Evolutionary conservation across 2,113 vertebrate species (phyloP).

Genomic region (Paradisaea rubra): DNA sequence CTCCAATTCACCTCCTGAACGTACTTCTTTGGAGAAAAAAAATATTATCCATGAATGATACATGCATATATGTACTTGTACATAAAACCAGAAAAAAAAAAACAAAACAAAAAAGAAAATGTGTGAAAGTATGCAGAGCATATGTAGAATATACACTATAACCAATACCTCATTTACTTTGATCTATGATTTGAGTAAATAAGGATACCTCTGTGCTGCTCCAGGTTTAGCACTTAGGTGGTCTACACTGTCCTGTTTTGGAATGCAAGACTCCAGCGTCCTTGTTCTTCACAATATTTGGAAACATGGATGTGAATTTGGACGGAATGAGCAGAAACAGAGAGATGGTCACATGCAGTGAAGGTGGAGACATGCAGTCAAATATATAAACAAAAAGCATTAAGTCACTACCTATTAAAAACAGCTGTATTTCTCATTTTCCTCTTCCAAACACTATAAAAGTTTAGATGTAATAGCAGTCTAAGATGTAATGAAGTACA

Average conservation of each 20-base stretch:
- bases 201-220: constrained; percentile 71
- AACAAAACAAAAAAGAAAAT: background rate
- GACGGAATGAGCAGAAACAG: constrained; percentile 65
- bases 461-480: background rate
- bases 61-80: background rate
- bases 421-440: background rate
- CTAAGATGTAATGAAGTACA: background rate
- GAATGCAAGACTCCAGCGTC: constrained; percentile 71
- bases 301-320: constrained; percentile 67
- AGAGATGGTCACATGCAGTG: constrained; percentile 65
- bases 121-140: background rate
- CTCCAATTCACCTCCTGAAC: background rate
- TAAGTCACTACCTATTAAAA: background rate
- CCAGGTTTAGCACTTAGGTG: constrained; percentile 75
- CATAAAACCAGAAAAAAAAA: background rate
- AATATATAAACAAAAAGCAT: background rate
- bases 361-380: constrained; percentile 43
- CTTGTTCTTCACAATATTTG: constrained; percentile 73
- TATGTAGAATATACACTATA: background rate
- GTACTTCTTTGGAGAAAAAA: background rate
- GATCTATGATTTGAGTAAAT: constrained; percentile 24
- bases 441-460: background rate
- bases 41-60: background rate
- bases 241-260: constrained; percentile 77
- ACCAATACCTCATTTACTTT: background rate